Base-by-base conservation (phyloP, 2,888 invertebrate genomes). In the Leptura quadrifasciata region DNA sequence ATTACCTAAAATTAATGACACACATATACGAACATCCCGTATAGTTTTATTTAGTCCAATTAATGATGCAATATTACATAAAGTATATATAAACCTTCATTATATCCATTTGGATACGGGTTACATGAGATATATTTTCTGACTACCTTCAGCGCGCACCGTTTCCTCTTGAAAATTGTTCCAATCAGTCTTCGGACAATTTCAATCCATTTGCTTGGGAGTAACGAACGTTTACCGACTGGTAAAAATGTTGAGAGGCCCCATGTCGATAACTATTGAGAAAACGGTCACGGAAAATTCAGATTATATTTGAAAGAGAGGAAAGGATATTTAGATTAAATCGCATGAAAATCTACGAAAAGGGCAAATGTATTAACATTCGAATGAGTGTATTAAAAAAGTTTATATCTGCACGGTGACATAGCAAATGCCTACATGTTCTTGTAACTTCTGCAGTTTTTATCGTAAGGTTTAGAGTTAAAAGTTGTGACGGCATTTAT, bases 101-200 rank as follows among this genome's bases (percentile, higher is more conserved):
- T 39, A 39, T 3, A 39, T 12, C 10, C 39, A 39, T 39, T 39
- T 39, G 39, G 39, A 39, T 35, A n/a, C 10, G 17, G 31, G 31
- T 12, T n/a, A 31, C 55, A 39, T 15, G 39, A 39, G 65, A 64
- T 47, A 75, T 75, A 75, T 71, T 67, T 75, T 52, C 75, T 58
- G 57, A 64, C 20, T 64, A 58, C 20, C 39, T 55, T 70, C 35
- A 65, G 71, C 61, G 71, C 61, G 64, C 55, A 52, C 67, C 72
- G 72, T 73, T 76, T 73, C 72, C 68, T 60, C 39, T 64, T 65
- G 77, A 74, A 77, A 77, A 77, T 75, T 74, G 72, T 75, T 72
- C 58, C 77, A 65, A 77, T 77, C 72, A 69, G 68, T 75, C 75
- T 75, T 63, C 57, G 54, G 72, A 75, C 77, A 75, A 77, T 77